A percentile compares a stretch with the other conserved stretches of the same genome.
Conservation (phyloP, 2,797 vertebrate genomes). For the Anguilla marmorata region DNA sequence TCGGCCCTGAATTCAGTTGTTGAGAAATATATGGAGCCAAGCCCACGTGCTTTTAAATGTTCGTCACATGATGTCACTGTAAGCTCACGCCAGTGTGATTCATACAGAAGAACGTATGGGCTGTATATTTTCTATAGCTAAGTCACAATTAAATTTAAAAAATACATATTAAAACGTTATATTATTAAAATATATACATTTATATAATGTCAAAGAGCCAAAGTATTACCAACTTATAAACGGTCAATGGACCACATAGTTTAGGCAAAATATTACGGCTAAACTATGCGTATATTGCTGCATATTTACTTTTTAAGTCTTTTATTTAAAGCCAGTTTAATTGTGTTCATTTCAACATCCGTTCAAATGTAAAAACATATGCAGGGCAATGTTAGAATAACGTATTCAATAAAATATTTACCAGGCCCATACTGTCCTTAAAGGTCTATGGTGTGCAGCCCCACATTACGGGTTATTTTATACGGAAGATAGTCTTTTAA, state of each 20-base stretch:
- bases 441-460: neutral
- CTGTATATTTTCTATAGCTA: neutral
- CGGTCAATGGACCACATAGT: neutral
- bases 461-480: neutral
- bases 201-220: neutral
- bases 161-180: neutral
- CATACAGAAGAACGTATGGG: neutral
- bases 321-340: neutral
- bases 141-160: neutral
- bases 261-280: neutral
- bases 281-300: neutral
- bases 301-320: neutral
- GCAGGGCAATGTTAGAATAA: neutral
- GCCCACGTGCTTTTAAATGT: slow-evolving; percentile 48
- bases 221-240: too few species aligned
- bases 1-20: slow-evolving; percentile 34
- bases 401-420: neutral
- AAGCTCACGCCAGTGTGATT: slow-evolving; percentile 49
- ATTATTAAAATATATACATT: neutral
- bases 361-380: neutral
- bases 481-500: neutral
- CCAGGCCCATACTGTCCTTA: neutral
- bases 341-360: neutral
- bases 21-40: slow-evolving; percentile 38
- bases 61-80: slow-evolving; percentile 73